Base-by-base conservation (phyloP, 1,140 invertebrate species). In the Choristoneura fumiferana region DNA sequence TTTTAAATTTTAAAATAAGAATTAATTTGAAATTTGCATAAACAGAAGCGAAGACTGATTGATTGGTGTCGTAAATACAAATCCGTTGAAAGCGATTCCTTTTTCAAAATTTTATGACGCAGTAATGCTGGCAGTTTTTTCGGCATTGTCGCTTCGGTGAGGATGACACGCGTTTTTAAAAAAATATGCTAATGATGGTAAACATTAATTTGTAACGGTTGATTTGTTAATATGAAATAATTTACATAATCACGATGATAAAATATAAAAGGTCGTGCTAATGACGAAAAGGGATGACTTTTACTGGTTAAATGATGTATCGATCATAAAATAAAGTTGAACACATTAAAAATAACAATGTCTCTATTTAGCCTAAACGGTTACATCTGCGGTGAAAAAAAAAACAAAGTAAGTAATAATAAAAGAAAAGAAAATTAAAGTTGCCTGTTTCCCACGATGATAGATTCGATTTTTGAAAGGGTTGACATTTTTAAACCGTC, bases 121-220 rank as follows among this genome's bases (percentile, higher is more conserved):
- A 63, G 57, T 60, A 60, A 66, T 71, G 53, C 71, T 73, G 35
- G 62, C 64, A 52, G 22, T 22, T 49, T 71, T 69, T 67, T 60
- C 62, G 63, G 14, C 17, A 57, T 57, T 57, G 36, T 34, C 54
- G 52, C 17, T 54, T 57, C 36, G 18, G 55, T 39, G 43, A 65
- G 59, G 61, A 74, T 85, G 82, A 85, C 82, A 81, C 76, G 79
- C 70, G 81, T 71, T 80, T 87, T 76, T 83, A 74, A 64, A 72
- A 78, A 67, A 73, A 70, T 86, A 88, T 88, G 85, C 73, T 72
- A 87, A 88, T 88, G 69, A 79, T 60, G 34, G 73, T 86, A 86
- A 86, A 88, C 79, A 88, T 77, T 78, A 81, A 87, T 87, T 88
- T 87, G 83, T 83, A 84, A 87, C 85, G 85, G 85, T 78, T 87